Base-by-base conservation (phyloP, 2,113 vertebrate genomes). In the Choloepus hoffmanni region DNA sequence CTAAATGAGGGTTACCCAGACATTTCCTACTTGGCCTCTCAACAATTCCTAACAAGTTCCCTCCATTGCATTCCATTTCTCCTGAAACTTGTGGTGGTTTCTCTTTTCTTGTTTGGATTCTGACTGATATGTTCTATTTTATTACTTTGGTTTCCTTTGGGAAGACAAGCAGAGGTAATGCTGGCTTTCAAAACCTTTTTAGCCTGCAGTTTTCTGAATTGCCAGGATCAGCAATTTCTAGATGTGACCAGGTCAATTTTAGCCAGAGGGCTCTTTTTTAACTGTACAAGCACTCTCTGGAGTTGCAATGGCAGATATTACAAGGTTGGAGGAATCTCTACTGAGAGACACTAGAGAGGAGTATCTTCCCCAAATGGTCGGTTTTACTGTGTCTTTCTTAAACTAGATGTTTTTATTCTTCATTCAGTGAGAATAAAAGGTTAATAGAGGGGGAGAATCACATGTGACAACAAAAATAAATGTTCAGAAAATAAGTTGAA, bases 181-280 rank as follows among this genome's bases (percentile, higher is more conserved):
- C 43, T 83, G 55, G n/a, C n/a, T 81, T 78, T 81, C 43, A 90
- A 60, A 86, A 94, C 45, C 0, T 26, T 87, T 77, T 78, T 74
- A 79, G n/a, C 12, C 26, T 87, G 4, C 12, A 81, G 33, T 11
- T 48, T 83, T 90, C 45, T 87, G 67, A 55, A 0, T 53, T 65
- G 68, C 19, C 2, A 53, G 6, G 13, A 89, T 74, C 79, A 86
- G 30, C 36, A 82, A 23, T 93, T 95, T 87, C 28, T 97, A 85
- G 50, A 55, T 45, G 45, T 45, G 13, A 26, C 28, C 55, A 65
- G 45, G 45, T 90, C 50, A 85, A 4, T n/a, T 2, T 86, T 89
- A 90, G 85, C 36, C 48, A 40, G 23, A 76, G 11, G 26, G 2
- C 24, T 26, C 48, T 21, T 89, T 89, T 62, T 91, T 45, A 94